Percentiles rank a stretch among this genome's conserved stretches.
Evolutionary conservation across 2,797 vertebrate species (phyloP).

Genomic region (Enoplosus armatus): DNA sequence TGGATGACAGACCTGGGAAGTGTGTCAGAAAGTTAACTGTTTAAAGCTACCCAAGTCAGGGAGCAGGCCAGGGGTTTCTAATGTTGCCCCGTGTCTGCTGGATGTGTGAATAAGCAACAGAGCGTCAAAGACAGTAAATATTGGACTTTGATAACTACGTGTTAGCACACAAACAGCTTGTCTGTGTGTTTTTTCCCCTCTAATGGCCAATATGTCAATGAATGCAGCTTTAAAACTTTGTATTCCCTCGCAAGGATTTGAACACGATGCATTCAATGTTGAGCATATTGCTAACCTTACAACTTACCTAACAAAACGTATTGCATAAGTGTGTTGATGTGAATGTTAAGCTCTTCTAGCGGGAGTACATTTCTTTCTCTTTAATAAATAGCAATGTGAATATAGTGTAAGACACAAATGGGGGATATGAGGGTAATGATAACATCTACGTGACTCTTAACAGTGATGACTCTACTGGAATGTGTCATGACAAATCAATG

Average conservation of each 20-base stretch:
- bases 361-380: fast-evolving
- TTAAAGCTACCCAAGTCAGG: not conserved
- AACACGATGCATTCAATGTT: not conserved
- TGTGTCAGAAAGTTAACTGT: not conserved
- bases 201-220: not conserved
- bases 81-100: too few species aligned
- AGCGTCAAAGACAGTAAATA: too few species aligned
- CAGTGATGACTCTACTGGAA: not conserved
- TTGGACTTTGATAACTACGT: too few species aligned
- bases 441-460: not conserved
- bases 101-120: too few species aligned
- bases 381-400: too few species aligned
- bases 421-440: not conserved
- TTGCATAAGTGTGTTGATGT: not conserved
- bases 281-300: not conserved
- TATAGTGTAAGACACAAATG: too few species aligned
- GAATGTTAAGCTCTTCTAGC: not conserved
- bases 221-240: not conserved
- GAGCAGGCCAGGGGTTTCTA: not conserved
- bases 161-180: too few species aligned
- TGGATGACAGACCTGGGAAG: not conserved
- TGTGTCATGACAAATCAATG: not conserved
- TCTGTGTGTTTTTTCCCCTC: too few species aligned
- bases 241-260: not conserved
- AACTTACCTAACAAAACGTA: not conserved